Evolutionary conservation across 2,888 invertebrate species (phyloP).

Genomic region (Euspilapteryx auroguttella): DNA sequence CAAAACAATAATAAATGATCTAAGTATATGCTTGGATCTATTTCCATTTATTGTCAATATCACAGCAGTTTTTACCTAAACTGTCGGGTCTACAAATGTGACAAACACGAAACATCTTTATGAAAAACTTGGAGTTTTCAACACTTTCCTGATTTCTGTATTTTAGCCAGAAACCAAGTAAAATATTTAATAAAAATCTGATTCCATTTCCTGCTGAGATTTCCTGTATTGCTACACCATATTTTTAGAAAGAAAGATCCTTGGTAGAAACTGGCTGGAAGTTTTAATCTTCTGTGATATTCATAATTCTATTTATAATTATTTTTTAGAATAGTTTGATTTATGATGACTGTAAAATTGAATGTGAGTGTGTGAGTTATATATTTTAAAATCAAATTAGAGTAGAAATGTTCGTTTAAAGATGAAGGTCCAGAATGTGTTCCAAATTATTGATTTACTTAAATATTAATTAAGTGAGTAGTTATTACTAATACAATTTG

Average conservation of each 20-base stretch:
- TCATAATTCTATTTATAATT: conserved; percentile 54
- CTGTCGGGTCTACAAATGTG: conserved; percentile 24
- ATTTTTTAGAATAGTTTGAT: conserved; percentile 41
- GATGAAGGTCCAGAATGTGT: conserved; percentile 45
- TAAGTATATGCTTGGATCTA: conserved; percentile 11
- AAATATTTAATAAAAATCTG: no score
- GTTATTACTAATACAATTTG: conserved; percentile 27
- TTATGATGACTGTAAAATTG: conserved; percentile 38
- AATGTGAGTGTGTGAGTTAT: conserved; percentile 32
- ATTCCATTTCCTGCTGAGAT: no score
- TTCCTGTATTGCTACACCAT: no score
- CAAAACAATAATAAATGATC: conserved; percentile 24
- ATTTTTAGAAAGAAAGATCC: conserved; percentile 7
- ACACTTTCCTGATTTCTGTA: no score
- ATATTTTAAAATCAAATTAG: conserved; percentile 35
- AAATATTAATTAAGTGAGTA: no score
- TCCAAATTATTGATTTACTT: conserved; percentile 42
- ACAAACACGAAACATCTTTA: no score
- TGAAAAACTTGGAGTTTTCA: no score
- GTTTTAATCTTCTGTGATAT: conserved; percentile 58
- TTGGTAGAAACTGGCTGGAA: conserved; percentile 32
- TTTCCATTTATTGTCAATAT: conserved; percentile 42
- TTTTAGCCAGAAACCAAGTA: no score
- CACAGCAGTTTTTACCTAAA: conserved; percentile 45
- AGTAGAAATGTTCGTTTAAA: conserved; percentile 34